Base-by-base conservation (phyloP, 2,888 invertebrate genomes). In the Amphimallon solstitiale region DNA sequence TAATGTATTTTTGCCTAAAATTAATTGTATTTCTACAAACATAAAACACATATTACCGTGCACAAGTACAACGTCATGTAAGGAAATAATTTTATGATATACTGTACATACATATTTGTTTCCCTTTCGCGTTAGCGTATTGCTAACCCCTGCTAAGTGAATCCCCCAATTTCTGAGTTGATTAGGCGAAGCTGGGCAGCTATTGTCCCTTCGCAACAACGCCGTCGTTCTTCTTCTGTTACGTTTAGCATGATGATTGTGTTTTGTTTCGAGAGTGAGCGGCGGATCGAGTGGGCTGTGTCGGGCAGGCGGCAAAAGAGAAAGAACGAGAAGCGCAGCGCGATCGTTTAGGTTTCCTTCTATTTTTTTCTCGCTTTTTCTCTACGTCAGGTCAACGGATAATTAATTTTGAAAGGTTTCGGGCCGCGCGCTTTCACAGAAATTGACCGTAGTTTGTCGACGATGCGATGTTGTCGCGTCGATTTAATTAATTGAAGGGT, bases 121-220 rank as follows among this genome's bases (percentile, higher is more conserved):
- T 54, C 67, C 69, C 68, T 66, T 67, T 68, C 52, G 64, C 59
- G 66, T 68, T 67, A 67, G 52, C 68, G 66, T 12, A 14, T 40
- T 14, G 66, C 67, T 74, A 76, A 76, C 79, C 78, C 78, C 76
- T 77, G 75, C 77, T 78, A 79, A 80, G 78, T 80, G 80, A 80
- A 80, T 80, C 79, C 80, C 78, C 78, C 77, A 78, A 79, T 79
- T 78, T 78, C 78, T 75, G 78, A 78, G 80, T 80, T 80, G 81
- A 80, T 81, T 81, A 80, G 78, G 73, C 76, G 79, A 79, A 79
- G 79, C 80, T 79, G 79, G 80, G 78, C 79, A 75, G 78, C 79
- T 79, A 79, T 71, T 66, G 63, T 64, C 63, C 66, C 35, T 21
- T 21, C 14, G 5, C 43, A 12, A 10, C 43, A 9, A 5, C 35